Conservation (phyloP, 2,888 invertebrate genomes). For the Erebia palarica region DNA sequence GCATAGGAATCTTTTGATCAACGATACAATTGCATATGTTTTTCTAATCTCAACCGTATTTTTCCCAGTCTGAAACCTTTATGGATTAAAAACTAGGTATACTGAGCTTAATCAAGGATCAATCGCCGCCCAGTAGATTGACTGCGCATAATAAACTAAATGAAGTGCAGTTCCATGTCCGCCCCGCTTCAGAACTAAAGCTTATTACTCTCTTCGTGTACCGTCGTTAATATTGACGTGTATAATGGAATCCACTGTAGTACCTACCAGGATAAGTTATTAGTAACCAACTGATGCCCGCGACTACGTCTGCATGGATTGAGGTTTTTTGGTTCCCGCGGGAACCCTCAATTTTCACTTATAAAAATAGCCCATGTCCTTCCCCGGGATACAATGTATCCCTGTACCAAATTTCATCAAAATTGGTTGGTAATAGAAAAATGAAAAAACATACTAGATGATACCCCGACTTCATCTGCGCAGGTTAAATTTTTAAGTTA, state of each 20-base stretch:
- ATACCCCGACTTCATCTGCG: too few relatives aligned
- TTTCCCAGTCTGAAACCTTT: conserved; percentile 1
- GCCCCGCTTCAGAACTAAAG: conserved; percentile 7
- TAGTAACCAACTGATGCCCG: too few relatives aligned
- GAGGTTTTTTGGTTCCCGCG: too few relatives aligned
- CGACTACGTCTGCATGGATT: too few relatives aligned
- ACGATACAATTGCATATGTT: background rate
- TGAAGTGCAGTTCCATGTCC: conserved; percentile 34
- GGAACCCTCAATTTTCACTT: too few relatives aligned
- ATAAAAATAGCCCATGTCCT: too few relatives aligned
- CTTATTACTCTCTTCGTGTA: background rate
- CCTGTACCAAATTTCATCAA: too few relatives aligned
- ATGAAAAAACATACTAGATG: too few relatives aligned
- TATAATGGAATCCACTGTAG: background rate
- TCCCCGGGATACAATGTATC: too few relatives aligned
- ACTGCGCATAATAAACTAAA: conserved; percentile 34
- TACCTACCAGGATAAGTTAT: background rate
- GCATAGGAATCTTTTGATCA: too few relatives aligned
- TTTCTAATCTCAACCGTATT: background rate
- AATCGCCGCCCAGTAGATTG: conserved; percentile 22
- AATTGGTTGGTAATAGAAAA: too few relatives aligned
- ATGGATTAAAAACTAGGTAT: conserved; percentile 2
- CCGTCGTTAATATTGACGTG: conserved; percentile 15
- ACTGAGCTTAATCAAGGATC: conserved; percentile 1
- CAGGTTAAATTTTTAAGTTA: too few relatives aligned